These are phyloP conservation scores for Isichthys henryi DNA, from an alignment of 2,113 vertebrate species.

Conservation along the genomic window DNA sequence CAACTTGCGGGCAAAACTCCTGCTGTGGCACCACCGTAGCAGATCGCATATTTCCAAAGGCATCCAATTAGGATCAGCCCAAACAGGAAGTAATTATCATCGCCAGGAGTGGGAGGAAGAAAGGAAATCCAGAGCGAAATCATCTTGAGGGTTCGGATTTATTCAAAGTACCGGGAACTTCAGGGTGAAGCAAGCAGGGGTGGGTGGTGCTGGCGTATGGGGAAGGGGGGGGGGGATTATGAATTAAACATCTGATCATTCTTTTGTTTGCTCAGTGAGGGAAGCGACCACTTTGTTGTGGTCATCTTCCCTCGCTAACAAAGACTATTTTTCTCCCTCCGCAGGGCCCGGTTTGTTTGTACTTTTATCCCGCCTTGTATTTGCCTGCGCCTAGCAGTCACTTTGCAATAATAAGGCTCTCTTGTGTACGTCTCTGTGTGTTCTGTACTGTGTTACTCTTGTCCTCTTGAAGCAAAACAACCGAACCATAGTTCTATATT, in stretches of 20 bases:
- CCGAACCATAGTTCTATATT: neutral
- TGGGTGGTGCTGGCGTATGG: neutral
- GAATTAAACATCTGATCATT: conserved; percentile 40
- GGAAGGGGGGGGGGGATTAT: conserved; percentile 19
- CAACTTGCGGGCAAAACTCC: neutral
- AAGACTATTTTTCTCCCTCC: neutral
- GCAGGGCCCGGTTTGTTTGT: neutral
- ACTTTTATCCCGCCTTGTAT: neutral
- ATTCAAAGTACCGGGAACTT: neutral
- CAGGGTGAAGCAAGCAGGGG: neutral
- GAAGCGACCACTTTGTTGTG: neutral
- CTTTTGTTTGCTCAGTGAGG: neutral
- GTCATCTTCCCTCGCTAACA: neutral
- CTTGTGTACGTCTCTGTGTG: neutral
- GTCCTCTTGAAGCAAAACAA: neutral
- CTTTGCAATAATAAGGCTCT: neutral
- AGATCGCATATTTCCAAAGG: neutral
- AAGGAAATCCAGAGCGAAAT: neutral
- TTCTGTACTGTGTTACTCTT: neutral
- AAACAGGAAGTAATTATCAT: conserved; percentile 23
- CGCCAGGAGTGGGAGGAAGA: neutral
- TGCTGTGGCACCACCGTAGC: neutral
- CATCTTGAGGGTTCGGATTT: neutral
- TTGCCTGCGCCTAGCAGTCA: neutral
- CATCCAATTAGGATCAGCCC: conserved; percentile 11